Evolutionary conservation across 1,140 invertebrate species (phyloP).

Genomic region (Drosophila cardini): DNA sequence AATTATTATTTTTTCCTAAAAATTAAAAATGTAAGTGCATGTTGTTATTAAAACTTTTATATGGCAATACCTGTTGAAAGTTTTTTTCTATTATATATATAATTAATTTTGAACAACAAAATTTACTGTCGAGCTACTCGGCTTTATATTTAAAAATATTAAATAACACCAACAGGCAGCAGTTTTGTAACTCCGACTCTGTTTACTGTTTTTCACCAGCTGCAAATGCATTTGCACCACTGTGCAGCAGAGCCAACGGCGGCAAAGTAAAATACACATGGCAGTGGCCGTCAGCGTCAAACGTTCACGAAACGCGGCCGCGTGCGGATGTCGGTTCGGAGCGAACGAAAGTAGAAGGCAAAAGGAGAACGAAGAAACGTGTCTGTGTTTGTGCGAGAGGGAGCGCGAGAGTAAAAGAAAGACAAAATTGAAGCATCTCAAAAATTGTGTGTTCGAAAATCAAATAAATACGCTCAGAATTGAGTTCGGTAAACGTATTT

Average conservation of each 20-base stretch:
- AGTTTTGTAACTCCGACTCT: too few relatives aligned
- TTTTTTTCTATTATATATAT: too few relatives aligned
- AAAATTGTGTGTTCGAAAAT: constrained; percentile 43
- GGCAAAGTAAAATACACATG: constrained; percentile 77
- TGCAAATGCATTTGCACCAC: neutral
- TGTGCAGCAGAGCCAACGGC: constrained; percentile 42
- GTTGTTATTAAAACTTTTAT: too few relatives aligned
- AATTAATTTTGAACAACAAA: too few relatives aligned
- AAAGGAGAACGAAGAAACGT: constrained; percentile 21
- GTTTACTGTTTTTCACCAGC: neutral
- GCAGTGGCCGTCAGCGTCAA: constrained; percentile 60
- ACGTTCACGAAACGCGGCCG: constrained; percentile 77
- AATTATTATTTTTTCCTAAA: too few relatives aligned
- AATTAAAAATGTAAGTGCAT: too few relatives aligned
- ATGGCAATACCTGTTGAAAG: too few relatives aligned
- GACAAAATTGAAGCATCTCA: constrained; percentile 17
- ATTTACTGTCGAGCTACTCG: too few relatives aligned
- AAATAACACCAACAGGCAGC: neutral
- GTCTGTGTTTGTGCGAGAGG: too few relatives aligned
- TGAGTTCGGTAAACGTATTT: constrained; percentile 23
- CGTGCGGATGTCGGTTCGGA: constrained; percentile 66
- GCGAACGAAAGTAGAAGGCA: constrained; percentile 34
- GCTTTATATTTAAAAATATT: too few relatives aligned
- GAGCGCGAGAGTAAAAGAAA: too few relatives aligned
- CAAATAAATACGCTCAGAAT: constrained; percentile 29